Conservation (phyloP, 35 echinoderm and acorn worm genomes). For the Ptychodera flava region DNA sequence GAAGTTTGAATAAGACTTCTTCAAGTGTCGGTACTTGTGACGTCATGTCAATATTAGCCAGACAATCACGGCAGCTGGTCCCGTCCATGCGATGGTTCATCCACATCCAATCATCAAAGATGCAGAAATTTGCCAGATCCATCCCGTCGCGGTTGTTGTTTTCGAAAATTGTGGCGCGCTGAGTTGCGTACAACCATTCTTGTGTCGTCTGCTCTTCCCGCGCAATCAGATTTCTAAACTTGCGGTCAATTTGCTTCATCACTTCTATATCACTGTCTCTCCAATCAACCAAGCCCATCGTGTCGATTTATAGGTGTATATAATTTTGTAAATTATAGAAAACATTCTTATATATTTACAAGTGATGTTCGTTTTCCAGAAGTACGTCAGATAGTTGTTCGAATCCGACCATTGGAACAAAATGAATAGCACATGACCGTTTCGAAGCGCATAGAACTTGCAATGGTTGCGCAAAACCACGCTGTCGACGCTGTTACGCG, state of each 20-base stretch:
- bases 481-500: no score
- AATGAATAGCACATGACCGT: no score
- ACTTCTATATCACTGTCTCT: no score
- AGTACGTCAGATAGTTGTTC: no score
- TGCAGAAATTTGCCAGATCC: neutral
- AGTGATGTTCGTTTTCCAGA: no score
- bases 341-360: no score
- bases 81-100: neutral
- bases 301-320: no score
- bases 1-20: neutral
- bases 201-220: neutral
- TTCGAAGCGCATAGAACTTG: no score
- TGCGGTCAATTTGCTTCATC: neutral
- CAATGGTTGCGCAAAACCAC: no score
- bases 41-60: neutral
- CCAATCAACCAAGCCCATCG: no score
- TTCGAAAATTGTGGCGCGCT: neutral
- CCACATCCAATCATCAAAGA: neutral
- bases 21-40: neutral
- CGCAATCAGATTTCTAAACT: neutral
- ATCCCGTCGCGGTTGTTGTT: neutral
- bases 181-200: neutral
- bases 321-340: no score
- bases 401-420: no score
- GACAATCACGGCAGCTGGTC: neutral